Percentiles rank a stretch among this genome's conserved stretches.
These are phyloP conservation scores for Epinephelus coioides DNA, from an alignment of 2,797 vertebrate species.

Conservation along the genomic window DNA sequence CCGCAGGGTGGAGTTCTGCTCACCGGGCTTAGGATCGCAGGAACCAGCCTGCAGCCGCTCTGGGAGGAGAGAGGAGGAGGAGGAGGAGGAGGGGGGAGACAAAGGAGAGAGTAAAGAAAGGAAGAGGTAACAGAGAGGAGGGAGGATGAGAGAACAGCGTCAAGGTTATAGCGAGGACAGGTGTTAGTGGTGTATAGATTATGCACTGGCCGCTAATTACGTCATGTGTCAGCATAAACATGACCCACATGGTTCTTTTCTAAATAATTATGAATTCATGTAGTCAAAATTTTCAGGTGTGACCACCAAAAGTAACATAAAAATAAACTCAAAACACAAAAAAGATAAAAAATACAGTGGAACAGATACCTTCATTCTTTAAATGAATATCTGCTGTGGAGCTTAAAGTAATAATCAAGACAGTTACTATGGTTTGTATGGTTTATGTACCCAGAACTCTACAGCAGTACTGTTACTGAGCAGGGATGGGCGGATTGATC, in stretches of 20 bases:
- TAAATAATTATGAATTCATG: background rate
- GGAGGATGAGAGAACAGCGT: slow-evolving; percentile 21
- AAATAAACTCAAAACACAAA: background rate
- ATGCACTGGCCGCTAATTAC: background rate
- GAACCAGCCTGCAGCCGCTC: slow-evolving; percentile 83
- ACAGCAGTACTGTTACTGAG: too few relatives aligned
- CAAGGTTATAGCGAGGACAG: slow-evolving; percentile 45
- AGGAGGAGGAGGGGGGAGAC: slow-evolving; percentile 8
- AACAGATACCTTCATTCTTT: background rate
- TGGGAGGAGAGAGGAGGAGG: slow-evolving; percentile 55
- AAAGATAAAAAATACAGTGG: background rate
- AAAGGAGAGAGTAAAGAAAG: background rate
- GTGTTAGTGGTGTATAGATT: background rate
- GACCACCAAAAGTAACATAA: background rate
- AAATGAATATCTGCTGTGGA: background rate
- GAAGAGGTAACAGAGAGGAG: slow-evolving; percentile 8
- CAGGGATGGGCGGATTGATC: too few relatives aligned
- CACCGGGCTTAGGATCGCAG: slow-evolving; percentile 83
- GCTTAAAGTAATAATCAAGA: background rate
- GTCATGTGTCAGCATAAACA: background rate
- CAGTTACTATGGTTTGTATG: too few relatives aligned
- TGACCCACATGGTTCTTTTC: background rate
- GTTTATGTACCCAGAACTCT: too few relatives aligned
- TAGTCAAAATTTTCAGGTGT: background rate
- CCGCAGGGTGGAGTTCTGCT: slow-evolving; percentile 92